Percentiles rank a stretch among this genome's conserved stretches.
Evolutionary conservation across 1,140 invertebrate genomes (phyloP).

Genomic region (Leptinotarsa undecemlineata): DNA sequence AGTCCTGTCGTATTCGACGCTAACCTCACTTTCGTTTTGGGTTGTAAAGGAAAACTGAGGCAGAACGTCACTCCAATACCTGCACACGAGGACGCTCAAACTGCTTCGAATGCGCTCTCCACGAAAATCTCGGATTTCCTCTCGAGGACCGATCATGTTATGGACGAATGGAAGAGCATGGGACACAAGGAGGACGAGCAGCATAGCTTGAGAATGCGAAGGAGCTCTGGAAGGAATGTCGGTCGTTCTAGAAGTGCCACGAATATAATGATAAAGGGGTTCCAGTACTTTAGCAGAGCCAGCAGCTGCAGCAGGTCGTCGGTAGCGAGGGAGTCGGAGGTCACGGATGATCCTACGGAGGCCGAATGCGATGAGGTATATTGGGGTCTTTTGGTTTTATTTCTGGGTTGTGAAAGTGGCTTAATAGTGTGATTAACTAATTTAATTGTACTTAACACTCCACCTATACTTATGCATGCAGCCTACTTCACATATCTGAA

Average conservation of each 20-base stretch:
- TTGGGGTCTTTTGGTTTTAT: background rate
- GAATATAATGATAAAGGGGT: constrained; percentile 79
- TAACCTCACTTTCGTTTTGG: constrained; percentile 76
- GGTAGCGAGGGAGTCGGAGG: constrained; percentile 55
- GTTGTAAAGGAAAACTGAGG: constrained; percentile 69
- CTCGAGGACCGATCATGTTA: constrained; percentile 79
- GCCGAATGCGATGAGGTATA: constrained; percentile 65
- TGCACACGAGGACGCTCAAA: constrained; percentile 72
- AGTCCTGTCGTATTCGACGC: constrained; percentile 80
- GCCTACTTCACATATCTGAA: no score
- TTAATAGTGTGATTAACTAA: no score
- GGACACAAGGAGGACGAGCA: constrained; percentile 63
- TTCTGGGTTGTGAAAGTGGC: background rate
- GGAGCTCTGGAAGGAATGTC: constrained; percentile 55
- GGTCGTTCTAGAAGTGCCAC: constrained; percentile 73
- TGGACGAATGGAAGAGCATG: constrained; percentile 78
- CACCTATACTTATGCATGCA: no score
- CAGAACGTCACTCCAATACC: constrained; percentile 71
- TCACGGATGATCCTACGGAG: constrained; percentile 63
- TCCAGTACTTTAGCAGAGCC: constrained; percentile 69
- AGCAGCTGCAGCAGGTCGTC: constrained; percentile 58
- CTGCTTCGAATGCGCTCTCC: constrained; percentile 73
- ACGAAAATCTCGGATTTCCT: constrained; percentile 79
- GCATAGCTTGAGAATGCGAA: constrained; percentile 49
- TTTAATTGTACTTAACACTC: no score